Evolutionary conservation across 2,888 invertebrate genomes (phyloP).

Genomic region (Yponomeuta evonymella): DNA sequence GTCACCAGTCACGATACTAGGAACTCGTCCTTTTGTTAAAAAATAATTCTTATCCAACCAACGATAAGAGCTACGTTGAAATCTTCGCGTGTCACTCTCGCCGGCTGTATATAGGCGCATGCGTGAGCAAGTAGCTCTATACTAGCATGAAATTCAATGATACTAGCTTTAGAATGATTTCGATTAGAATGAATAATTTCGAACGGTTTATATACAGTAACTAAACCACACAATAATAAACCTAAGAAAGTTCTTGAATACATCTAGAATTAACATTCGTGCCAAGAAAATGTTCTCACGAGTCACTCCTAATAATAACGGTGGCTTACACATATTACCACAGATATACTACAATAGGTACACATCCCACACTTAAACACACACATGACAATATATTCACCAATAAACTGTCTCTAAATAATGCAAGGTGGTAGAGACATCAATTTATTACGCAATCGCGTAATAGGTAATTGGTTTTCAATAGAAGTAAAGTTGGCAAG

Average conservation of each 20-base stretch:
- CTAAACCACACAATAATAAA: neutral
- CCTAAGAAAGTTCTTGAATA: neutral
- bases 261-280: slow-evolving; percentile 7
- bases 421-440: too few relatives aligned
- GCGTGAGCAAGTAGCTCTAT: neutral
- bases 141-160: too few relatives aligned
- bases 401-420: too few relatives aligned
- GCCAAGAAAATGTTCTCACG: slow-evolving; percentile 18
- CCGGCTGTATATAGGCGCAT: neutral
- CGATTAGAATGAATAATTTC: neutral
- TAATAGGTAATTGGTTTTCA: too few relatives aligned
- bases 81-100: too few relatives aligned
- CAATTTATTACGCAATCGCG: too few relatives aligned
- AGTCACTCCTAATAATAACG: neutral
- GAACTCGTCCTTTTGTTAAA: too few relatives aligned
- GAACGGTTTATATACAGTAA: neutral
- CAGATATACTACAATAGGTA: neutral
- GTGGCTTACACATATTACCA: neutral
- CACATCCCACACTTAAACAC: neutral
- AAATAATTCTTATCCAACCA: too few relatives aligned
- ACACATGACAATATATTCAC: too few relatives aligned
- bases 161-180: neutral
- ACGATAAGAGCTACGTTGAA: too few relatives aligned
- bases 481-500: too few relatives aligned
- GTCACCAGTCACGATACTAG: too few relatives aligned